Base-by-base conservation (phyloP, 1,140 invertebrate genomes). In the Oreohelix idahoensis region DNA sequence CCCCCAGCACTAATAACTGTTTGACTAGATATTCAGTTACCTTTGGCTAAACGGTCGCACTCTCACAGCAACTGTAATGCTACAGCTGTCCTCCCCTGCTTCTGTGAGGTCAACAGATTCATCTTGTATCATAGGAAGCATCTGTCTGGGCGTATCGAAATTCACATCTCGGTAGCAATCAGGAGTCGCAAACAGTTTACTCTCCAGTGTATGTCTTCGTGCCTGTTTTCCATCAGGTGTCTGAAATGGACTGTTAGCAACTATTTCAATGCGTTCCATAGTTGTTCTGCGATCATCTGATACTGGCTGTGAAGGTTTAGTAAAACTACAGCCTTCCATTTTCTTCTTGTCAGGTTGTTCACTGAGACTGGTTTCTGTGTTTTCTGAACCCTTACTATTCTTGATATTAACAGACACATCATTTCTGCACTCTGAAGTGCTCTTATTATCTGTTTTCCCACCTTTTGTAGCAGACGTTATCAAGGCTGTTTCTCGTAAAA, bases 51-150 rank as follows among this genome's bases (percentile, higher is more conserved):
- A 95, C 71, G 95, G 95, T 39, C 95, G 89, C 29, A 95, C 94
- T 81, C 95, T 86, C 10, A 95, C 94, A 45, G 94, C 94, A 8
- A 95, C 95, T 78, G 93, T 93, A 0, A 95, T 91, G 89, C 94
- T 94, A 42, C 87, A 88, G 79, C 88, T 89, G 49, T 91, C 89
- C 32, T 89, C 87, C 20, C 86, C 89, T 74, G 84, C 83, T 23
- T 81, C 63, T 39, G 42, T 49, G 63, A 58, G 49, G 36, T 70
- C 73, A 53, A 51, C 66, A 32, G 79, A 75, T 71, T 80, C 29
- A 84, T 87, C 76, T 58, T 76, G 83, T 42, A 85, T 69, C 76
- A 81, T 70, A 83, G 66, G 80, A 35, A 86, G 36, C 81, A 81
- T 38, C 51, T 76, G 29, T 74, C 75, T 51, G 83, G 88, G 87